A percentile compares a stretch with the other conserved stretches of the same genome.
Conservation (phyloP, 2,888 invertebrate genomes). For the Xestia c-nigrum region DNA sequence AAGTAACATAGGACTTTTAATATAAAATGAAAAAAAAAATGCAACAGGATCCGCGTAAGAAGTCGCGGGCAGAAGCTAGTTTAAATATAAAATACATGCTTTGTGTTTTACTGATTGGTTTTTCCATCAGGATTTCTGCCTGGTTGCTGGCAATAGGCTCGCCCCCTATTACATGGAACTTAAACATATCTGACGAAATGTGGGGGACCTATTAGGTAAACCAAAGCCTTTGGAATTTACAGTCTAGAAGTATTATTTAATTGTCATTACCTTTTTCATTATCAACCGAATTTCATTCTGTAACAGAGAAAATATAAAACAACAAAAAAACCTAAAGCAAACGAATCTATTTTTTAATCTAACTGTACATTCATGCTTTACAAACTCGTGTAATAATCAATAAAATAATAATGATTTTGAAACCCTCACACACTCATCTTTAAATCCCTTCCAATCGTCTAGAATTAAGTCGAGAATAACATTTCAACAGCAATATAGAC, state of each 20-base stretch:
- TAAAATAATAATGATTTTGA: background rate
- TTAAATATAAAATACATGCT: no score
- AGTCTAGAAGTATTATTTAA: background rate
- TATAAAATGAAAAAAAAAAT: no score
- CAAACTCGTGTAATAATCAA: background rate
- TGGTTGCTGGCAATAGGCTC: no score
- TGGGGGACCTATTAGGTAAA: no score
- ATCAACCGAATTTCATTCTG: background rate
- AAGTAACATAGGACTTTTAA: no score
- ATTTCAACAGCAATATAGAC: slow-evolving; percentile 19
- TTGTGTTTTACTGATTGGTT: no score
- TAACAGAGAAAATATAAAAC: background rate
- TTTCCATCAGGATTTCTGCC: no score
- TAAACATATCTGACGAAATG: no score
- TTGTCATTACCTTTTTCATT: background rate
- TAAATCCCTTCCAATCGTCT: slow-evolving; percentile 20
- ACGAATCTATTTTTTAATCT: background rate
- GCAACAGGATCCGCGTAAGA: no score
- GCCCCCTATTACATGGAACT: no score
- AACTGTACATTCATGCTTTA: background rate
- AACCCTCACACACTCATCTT: slow-evolving; percentile 5
- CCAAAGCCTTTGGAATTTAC: no score
- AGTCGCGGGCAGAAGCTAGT: no score
- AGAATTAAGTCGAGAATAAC: slow-evolving; percentile 29
- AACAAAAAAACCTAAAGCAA: background rate